Conservation (phyloP, 2,797 vertebrate genomes). For the Eidolon dupreanum region DNA sequence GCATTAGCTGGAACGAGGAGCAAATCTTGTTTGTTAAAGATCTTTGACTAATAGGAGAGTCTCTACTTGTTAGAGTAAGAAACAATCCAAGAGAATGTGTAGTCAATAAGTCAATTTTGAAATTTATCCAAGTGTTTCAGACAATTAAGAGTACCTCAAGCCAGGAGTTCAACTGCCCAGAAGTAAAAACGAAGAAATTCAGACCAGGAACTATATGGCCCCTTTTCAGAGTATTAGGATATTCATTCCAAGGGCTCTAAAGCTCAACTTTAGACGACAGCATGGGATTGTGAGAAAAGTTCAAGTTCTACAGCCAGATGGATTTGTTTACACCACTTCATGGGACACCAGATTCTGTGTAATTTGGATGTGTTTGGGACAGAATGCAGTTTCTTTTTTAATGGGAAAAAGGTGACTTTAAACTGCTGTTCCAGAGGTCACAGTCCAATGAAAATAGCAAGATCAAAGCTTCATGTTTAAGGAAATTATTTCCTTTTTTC, state of each 20-base stretch:
- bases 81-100: slow-evolving; percentile 28
- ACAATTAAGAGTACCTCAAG: not conserved
- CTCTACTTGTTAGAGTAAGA: not conserved
- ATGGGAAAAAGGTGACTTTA: not conserved
- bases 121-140: slow-evolving; percentile 21
- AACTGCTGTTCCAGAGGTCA: not conserved
- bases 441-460: not conserved
- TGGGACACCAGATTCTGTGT: not conserved
- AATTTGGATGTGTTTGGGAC: not conserved
- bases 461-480: not conserved
- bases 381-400: not conserved
- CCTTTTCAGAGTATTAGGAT: not conserved
- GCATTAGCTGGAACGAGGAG: not conserved
- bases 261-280: not conserved
- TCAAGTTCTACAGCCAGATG: not conserved
- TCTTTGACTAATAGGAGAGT: not conserved
- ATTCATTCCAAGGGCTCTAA: not conserved
- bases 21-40: slow-evolving; percentile 19
- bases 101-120: not conserved
- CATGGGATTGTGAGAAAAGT: not conserved
- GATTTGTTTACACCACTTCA: not conserved
- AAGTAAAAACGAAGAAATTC: slow-evolving; percentile 12
- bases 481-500: not conserved
- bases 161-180: not conserved
- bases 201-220: not conserved